These are phyloP conservation scores for Amia ocellicauda DNA, from an alignment of 2,113 vertebrate species.

Conservation along the genomic window DNA sequence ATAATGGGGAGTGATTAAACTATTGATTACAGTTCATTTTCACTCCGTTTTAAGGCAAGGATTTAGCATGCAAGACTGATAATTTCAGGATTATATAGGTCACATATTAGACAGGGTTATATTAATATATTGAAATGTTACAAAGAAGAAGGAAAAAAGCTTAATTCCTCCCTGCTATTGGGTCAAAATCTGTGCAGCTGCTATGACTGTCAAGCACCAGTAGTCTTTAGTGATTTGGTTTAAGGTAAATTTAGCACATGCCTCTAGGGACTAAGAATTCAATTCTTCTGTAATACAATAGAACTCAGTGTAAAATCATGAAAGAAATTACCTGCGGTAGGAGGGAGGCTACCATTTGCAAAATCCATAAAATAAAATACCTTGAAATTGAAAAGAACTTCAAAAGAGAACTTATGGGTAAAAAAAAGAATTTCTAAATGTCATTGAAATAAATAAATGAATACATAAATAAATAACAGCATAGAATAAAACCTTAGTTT, in stretches of 20 bases:
- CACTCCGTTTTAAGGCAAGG: too few relatives aligned
- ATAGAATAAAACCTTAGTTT: too few relatives aligned
- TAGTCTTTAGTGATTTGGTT: conserved; percentile 65
- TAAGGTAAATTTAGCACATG: conserved; percentile 64
- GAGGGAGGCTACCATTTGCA: conserved; percentile 32
- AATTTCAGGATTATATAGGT: too few relatives aligned
- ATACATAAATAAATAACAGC: too few relatives aligned
- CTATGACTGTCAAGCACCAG: conserved; percentile 60
- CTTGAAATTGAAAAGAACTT: conserved; percentile 40
- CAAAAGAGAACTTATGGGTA: conserved; percentile 7
- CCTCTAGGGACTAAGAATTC: conserved; percentile 57
- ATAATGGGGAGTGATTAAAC: too few relatives aligned
- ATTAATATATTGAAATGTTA: conserved; percentile 60
- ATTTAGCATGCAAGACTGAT: too few relatives aligned
- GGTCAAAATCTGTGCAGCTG: conserved; percentile 50
- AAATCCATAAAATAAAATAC: conserved; percentile 53
- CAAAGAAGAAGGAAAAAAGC: conserved; percentile 49
- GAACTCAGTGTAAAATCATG: conserved; percentile 37
- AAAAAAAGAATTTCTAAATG: not conserved
- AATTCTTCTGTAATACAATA: conserved; percentile 58
- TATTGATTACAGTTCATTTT: too few relatives aligned
- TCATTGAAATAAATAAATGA: not conserved
- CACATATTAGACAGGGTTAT: conserved; percentile 26
- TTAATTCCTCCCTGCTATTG: conserved; percentile 46
- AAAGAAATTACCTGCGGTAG: conserved; percentile 57